Evolutionary conservation across 2,113 vertebrate species (phyloP).

Genomic region (Grallaria varia): DNA sequence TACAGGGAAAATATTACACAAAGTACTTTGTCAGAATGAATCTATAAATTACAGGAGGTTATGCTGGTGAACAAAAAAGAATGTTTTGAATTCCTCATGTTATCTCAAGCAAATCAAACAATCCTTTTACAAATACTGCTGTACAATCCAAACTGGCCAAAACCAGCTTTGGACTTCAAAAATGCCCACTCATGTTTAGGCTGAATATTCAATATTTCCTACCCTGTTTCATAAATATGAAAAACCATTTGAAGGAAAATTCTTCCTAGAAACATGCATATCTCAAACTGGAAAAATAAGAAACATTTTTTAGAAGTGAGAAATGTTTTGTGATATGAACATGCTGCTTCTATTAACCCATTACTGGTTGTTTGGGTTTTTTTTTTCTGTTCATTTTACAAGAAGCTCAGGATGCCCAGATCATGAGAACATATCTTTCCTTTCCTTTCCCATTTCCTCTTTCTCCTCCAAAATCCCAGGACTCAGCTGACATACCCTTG

Average conservation of each 20-base stretch:
- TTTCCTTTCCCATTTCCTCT: background rate
- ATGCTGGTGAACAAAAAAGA: background rate
- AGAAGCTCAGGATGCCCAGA: background rate
- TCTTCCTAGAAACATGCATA: background rate
- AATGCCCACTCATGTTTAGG: constrained; percentile 64
- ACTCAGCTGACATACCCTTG: background rate
- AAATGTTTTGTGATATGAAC: background rate
- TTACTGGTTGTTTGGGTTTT: background rate
- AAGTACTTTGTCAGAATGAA: background rate
- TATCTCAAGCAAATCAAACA: background rate
- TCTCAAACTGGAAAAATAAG: background rate
- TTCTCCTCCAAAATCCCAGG: background rate
- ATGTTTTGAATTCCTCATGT: background rate
- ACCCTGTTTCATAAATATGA: background rate
- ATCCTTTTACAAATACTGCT: constrained; percentile 18
- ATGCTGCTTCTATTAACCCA: constrained; percentile 8
- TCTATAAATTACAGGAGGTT: constrained; percentile 21
- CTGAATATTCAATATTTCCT: background rate
- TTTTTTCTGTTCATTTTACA: background rate
- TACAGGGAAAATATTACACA: constrained; percentile 15
- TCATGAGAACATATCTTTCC: background rate
- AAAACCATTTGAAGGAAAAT: background rate
- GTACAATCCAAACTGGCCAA: constrained; percentile 1
- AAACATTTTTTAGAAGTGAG: background rate
- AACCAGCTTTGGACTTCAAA: constrained; percentile 35